Evolutionary conservation across 2,888 invertebrate genomes (phyloP).

Genomic region (Halocaridina rubra): DNA sequence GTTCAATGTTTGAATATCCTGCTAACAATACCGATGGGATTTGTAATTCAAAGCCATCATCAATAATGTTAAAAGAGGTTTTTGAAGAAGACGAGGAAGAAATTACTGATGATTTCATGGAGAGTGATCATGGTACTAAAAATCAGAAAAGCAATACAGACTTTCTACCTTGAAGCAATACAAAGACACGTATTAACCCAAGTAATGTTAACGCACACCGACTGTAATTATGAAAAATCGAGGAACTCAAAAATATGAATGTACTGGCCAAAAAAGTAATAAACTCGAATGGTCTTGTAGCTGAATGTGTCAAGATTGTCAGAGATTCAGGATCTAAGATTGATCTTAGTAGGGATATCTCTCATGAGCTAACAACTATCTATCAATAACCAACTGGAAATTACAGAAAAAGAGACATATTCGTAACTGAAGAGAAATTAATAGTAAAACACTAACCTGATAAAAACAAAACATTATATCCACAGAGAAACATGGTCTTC

Average conservation of each 20-base stretch:
- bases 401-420: no score
- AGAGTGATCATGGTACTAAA: not conserved
- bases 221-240: not conserved
- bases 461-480: no score
- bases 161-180: no score
- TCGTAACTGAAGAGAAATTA: no score
- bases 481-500: no score
- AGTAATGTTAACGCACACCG: conserved; percentile 1
- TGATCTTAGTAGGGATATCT: not conserved
- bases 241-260: not conserved
- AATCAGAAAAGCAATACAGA: not conserved
- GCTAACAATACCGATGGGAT: not conserved
- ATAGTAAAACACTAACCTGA: no score
- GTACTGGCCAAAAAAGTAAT: conserved; percentile 36
- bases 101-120: not conserved
- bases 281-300: conserved; percentile 5
- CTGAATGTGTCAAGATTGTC: conserved; percentile 31
- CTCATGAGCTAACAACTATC: conserved; percentile 35
- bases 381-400: conserved; percentile 40
- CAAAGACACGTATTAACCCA: no score
- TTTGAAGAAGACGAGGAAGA: conserved; percentile 7
- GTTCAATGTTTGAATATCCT: not conserved
- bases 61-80: no score
- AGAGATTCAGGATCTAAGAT: not conserved
- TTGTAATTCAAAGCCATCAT: not conserved